phyloP scores from a whole-genome alignment of 2,797 vertebrate species.

The Megalops cyprinoides region DNA sequence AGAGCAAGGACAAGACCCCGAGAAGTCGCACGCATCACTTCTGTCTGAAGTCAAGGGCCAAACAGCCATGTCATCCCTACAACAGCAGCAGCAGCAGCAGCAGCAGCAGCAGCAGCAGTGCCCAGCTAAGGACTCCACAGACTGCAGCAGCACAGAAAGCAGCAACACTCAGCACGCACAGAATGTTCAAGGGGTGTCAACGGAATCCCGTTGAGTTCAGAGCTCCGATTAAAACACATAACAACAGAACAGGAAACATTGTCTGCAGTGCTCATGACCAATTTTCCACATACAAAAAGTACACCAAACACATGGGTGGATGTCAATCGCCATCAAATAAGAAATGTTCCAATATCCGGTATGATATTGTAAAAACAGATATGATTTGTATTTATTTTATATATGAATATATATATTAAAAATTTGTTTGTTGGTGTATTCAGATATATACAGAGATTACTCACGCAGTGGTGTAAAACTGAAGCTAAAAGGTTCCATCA shows the following conservation, averaged over 20 bases:
- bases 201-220: slow-evolving; percentile 62
- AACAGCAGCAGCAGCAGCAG: slow-evolving; percentile 29
- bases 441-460: slow-evolving; percentile 57
- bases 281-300: background rate
- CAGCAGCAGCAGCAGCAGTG: slow-evolving; percentile 34
- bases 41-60: slow-evolving; percentile 59
- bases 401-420: slow-evolving; percentile 72
- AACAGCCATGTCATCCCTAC: slow-evolving; percentile 46
- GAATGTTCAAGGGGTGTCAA: slow-evolving; percentile 50
- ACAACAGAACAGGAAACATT: slow-evolving; percentile 35
- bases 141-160: slow-evolving; percentile 39
- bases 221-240: slow-evolving; percentile 18
- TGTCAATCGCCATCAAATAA: slow-evolving; percentile 41
- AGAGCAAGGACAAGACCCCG: slow-evolving; percentile 41
- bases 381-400: slow-evolving; percentile 83
- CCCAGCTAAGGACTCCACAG: slow-evolving; percentile 51
- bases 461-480: slow-evolving; percentile 44
- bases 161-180: slow-evolving; percentile 46
- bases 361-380: slow-evolving; percentile 55
- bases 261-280: slow-evolving; percentile 32
- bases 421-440: slow-evolving; percentile 66
- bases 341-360: slow-evolving; percentile 45
- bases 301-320: slow-evolving; percentile 44
- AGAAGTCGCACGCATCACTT: slow-evolving; percentile 52
- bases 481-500: slow-evolving; percentile 43